Base-by-base conservation (phyloP, 1,140 invertebrate species). In the Drosophila bifasciata region DNA sequence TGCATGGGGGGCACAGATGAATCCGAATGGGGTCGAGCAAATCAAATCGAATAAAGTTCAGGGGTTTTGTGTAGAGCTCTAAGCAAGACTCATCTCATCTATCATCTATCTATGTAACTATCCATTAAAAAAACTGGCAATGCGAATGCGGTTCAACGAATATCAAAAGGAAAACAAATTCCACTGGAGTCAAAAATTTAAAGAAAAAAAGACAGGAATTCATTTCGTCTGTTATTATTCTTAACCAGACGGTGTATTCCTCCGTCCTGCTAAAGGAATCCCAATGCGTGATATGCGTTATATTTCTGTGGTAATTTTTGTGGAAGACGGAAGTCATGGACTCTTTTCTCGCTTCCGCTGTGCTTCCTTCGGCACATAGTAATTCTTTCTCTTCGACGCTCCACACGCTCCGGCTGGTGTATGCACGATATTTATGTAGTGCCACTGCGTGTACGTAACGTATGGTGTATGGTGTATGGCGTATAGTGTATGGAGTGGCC, bases 1-100 rank as follows among this genome's bases (percentile, higher is more conserved):
- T 79, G 68, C 76, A 78, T 57, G 68, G 43, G 68, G 43, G 48
- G 48, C 61, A 39, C 44, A 43, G 50, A 56, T 43, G 51, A 40
- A 28, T 39, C 13, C 48, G 41, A 39, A 43, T 41, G 61, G 13
- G 44, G 19, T 44, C 5, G 15, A 8, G 41, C 8, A 56, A 56
- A 45, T 45, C 40, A 62, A 50, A 28, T 17, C 62, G 16, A 23
- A 19, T 67, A 53, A 67, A 68, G 62, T 55, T 46, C 63, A 46
- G 8, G 44, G 13, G 21, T 28, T 8, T 7, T 2, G 8, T 28
- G 11, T 0, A 1, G 32, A 13, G 9, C 32, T 36, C 11, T 36
- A 4, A 4, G 32, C 32, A 13, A 36, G 32, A 13, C n/a, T n/a
- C 3, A 13, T 13, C 1, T 3, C 4, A 36, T 13, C 11, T 13